Conservation (phyloP, 2,113 vertebrate species). For the Cairina moschata region DNA sequence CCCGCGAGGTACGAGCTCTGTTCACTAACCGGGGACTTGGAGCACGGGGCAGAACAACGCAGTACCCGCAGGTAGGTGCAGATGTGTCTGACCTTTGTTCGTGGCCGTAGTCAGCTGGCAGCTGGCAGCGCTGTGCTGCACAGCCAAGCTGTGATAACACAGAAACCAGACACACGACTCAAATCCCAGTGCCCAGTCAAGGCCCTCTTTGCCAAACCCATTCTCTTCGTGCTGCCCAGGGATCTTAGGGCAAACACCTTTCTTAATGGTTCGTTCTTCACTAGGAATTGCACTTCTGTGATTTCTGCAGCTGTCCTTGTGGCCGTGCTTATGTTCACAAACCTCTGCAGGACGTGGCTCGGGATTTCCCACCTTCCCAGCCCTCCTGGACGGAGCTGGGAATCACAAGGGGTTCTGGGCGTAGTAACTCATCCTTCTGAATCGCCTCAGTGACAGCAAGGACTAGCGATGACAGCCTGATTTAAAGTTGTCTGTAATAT, state of each 20-base stretch:
- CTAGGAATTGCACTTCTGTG: neutral
- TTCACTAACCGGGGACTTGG: neutral
- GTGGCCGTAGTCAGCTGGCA: neutral
- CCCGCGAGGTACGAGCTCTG: neutral
- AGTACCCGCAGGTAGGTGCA: neutral
- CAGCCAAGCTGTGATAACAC: neutral
- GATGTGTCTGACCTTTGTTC: neutral
- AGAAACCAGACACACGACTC: neutral
- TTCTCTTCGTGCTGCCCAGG: neutral
- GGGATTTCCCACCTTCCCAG: neutral
- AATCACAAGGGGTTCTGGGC: neutral
- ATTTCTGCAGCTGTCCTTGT: neutral
- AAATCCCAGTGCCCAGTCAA: neutral
- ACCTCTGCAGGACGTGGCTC: accelerated
- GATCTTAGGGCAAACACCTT: neutral
- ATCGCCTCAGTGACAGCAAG: neutral
- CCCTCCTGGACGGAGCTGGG: neutral
- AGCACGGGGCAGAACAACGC: neutral
- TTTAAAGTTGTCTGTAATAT: slow-evolving; percentile 58
- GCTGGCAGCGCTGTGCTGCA: neutral
- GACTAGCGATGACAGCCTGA: slow-evolving; percentile 19
- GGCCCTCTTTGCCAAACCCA: neutral
- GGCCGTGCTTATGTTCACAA: neutral
- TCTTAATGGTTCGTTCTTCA: neutral
- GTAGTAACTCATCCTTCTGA: slow-evolving; percentile 21